These are phyloP conservation scores for Rhineura floridana DNA, from an alignment of 2,113 vertebrate genomes.

Conservation along the genomic window DNA sequence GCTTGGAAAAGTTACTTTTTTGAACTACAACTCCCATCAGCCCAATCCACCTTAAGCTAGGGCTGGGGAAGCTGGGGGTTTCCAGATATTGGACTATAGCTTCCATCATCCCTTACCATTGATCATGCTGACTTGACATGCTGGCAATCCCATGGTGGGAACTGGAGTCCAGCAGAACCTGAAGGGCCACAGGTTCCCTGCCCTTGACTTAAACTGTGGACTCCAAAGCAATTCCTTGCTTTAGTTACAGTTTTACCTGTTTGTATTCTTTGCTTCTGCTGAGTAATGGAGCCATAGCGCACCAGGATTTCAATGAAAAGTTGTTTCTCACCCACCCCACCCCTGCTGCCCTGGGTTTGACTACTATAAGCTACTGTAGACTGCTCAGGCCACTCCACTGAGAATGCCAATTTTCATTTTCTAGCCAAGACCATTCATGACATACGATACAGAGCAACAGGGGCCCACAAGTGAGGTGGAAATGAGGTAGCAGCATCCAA, in stretches of 20 bases:
- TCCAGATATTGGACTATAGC: too few relatives aligned
- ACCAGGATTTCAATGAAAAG: background rate
- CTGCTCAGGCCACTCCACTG: background rate
- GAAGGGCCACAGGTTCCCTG: too few relatives aligned
- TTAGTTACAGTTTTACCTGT: background rate
- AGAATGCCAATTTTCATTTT: background rate
- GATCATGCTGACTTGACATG: too few relatives aligned
- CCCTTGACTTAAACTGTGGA: background rate
- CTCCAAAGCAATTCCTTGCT: background rate
- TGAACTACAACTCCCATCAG: too few relatives aligned
- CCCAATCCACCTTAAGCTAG: too few relatives aligned
- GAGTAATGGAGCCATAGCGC: background rate
- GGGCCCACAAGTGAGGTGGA: slow-evolving; percentile 7
- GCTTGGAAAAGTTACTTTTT: too few relatives aligned
- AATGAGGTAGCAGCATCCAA: background rate
- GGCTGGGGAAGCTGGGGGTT: too few relatives aligned
- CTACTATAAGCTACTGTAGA: background rate
- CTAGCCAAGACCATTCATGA: background rate
- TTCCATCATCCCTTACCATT: too few relatives aligned
- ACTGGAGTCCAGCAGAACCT: too few relatives aligned
- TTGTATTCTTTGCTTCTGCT: background rate
- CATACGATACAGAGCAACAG: background rate
- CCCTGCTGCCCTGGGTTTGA: background rate
- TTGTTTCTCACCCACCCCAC: background rate
- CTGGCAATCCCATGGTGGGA: too few relatives aligned